Conservation (phyloP, 2,888 invertebrate genomes). For the Aphodius sticticus region DNA sequence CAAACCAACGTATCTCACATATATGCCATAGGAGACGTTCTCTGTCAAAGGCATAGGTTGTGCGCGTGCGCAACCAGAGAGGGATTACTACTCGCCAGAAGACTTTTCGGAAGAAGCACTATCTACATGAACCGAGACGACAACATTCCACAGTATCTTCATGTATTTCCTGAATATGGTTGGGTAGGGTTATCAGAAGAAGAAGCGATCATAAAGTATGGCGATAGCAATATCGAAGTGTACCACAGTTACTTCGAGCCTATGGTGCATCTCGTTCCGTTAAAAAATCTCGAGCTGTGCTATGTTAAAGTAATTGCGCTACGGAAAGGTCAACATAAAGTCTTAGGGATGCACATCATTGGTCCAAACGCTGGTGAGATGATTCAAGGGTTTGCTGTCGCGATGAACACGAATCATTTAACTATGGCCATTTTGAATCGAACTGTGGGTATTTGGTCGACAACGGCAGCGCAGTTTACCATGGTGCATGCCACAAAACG, state of each 20-base stretch:
- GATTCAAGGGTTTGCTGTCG: background rate
- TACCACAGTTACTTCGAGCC: background rate
- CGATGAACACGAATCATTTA: background rate
- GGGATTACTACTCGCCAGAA: background rate
- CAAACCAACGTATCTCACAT: background rate
- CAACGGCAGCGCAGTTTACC: background rate
- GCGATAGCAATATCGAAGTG: background rate
- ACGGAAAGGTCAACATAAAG: background rate
- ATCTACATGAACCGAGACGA: background rate
- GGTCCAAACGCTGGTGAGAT: background rate
- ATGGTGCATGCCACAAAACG: background rate
- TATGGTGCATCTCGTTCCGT: background rate
- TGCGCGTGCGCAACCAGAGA: background rate
- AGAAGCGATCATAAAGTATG: background rate
- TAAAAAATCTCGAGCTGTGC: background rate
- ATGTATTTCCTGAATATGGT: background rate
- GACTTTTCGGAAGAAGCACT: background rate
- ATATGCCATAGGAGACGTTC: background rate
- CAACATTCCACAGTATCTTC: background rate
- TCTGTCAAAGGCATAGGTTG: background rate
- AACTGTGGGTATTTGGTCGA: background rate
- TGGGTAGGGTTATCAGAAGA: background rate
- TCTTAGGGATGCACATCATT: background rate
- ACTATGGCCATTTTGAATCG: background rate
- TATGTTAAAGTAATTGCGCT: background rate